These are phyloP conservation scores for Mesoclemmys tuberculata DNA, from an alignment of 2,113 vertebrate genomes.

Conservation along the genomic window DNA sequence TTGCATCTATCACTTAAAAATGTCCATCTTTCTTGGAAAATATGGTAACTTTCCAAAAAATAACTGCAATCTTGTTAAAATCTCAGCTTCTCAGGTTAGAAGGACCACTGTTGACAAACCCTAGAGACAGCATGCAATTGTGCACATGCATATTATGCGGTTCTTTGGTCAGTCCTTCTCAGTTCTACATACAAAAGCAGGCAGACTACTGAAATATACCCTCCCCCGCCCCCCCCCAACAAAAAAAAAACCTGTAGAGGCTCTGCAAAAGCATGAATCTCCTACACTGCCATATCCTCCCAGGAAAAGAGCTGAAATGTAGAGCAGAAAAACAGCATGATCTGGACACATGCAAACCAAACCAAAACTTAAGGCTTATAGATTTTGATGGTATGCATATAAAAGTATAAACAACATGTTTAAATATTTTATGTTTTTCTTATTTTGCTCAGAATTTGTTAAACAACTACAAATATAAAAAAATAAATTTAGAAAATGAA, in stretches of 20 bases:
- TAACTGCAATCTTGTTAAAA: background rate
- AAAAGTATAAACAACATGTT: conserved; percentile 19
- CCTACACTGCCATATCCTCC: background rate
- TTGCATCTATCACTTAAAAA: background rate
- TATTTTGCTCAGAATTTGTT: background rate
- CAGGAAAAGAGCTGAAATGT: background rate
- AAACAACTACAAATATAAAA: background rate
- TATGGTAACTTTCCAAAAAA: background rate
- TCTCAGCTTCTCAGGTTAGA: background rate
- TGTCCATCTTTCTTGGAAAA: background rate
- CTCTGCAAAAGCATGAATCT: background rate
- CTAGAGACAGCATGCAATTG: background rate
- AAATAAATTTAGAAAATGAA: background rate
- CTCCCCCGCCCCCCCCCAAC: too few species aligned
- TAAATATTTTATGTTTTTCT: background rate
- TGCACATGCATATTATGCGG: background rate
- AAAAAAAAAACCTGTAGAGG: conserved; percentile 6
- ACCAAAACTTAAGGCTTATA: conserved; percentile 19
- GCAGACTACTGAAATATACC: background rate
- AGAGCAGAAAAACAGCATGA: background rate
- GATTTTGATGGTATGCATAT: background rate
- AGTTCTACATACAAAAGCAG: rapidly evolving
- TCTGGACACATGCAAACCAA: background rate
- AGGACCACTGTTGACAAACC: background rate
- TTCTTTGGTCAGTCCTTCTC: background rate